Evolutionary conservation across 2,797 vertebrate genomes (phyloP).

Genomic region (Fratercula arctica): DNA sequence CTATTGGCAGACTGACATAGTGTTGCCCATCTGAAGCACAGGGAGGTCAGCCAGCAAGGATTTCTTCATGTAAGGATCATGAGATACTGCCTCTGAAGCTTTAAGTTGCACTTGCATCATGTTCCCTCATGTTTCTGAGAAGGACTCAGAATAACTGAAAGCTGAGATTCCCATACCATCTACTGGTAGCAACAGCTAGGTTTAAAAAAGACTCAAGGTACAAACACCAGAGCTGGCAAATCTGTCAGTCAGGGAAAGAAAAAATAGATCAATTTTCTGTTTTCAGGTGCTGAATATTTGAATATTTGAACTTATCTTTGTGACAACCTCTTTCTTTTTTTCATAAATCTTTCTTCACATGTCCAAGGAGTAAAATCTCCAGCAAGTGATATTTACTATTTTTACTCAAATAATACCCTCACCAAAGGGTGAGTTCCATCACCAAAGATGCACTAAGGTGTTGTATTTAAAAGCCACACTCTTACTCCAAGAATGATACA

Average conservation of each 20-base stretch:
- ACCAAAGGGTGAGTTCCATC: neutral
- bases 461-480: neutral
- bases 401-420: neutral
- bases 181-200: neutral
- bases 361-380: neutral
- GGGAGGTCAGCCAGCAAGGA: neutral
- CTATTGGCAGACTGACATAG: neutral
- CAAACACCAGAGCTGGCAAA: neutral
- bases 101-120: neutral
- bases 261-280: neutral
- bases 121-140: neutral
- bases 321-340: neutral
- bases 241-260: neutral
- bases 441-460: neutral
- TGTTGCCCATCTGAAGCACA: neutral
- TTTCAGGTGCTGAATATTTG: neutral
- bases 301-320: neutral
- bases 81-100: neutral
- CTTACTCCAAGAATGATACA: neutral
- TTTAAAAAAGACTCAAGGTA: neutral
- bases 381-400: neutral
- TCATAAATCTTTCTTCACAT: neutral
- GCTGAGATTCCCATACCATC: neutral
- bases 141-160: neutral
- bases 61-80: neutral